A percentile compares a stretch with the other conserved stretches of the same genome.
Evolutionary conservation across 2,797 vertebrate genomes (phyloP).

Genomic region (Tapera naevia): DNA sequence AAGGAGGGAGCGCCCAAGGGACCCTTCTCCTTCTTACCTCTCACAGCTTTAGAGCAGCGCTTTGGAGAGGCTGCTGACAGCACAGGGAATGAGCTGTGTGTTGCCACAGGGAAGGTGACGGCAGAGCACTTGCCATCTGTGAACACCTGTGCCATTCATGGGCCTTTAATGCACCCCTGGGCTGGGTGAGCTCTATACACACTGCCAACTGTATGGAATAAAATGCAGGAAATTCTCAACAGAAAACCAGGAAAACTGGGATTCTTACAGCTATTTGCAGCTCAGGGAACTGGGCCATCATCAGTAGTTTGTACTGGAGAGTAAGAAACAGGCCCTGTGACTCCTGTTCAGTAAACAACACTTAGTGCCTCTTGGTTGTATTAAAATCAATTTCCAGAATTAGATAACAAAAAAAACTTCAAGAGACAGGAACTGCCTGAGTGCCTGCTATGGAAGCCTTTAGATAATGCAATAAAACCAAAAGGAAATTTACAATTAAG

Average conservation of each 20-base stretch:
- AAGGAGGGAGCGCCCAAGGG: not conserved
- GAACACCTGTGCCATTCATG: constrained; percentile 5
- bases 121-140: not conserved
- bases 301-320: not conserved
- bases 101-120: not conserved
- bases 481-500: constrained; percentile 40
- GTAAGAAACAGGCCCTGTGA: not conserved
- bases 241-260: not conserved
- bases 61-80: constrained; percentile 30
- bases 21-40: not conserved
- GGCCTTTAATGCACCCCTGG: not conserved
- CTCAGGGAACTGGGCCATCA: not conserved
- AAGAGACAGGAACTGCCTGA: not conserved
- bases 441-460: not conserved
- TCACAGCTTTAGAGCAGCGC: not conserved
- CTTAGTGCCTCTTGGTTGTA: not conserved
- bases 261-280: not conserved
- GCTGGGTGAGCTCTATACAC: not conserved
- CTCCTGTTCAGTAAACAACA: not conserved
- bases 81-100: not conserved
- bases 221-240: not conserved
- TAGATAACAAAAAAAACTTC: not conserved
- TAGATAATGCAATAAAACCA: constrained; percentile 11
- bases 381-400: constrained; percentile 19
- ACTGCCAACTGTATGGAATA: not conserved